These are phyloP conservation scores for Rotaria macrura DNA, from an alignment of 2,888 invertebrate species.

Conservation along the genomic window DNA sequence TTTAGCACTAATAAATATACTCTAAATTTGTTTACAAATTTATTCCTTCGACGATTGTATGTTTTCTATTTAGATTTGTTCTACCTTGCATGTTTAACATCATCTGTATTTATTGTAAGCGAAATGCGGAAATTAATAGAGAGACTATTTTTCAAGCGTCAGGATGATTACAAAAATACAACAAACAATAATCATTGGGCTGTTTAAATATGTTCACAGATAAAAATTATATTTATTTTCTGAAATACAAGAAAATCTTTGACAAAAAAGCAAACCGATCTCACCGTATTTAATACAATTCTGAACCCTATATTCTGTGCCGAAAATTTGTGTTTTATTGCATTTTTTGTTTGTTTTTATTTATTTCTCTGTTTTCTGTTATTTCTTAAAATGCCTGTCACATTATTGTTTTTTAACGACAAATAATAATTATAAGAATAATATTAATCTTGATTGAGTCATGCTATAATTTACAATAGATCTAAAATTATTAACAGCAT, in stretches of 20 bases:
- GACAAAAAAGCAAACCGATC: background rate
- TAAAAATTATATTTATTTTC: background rate
- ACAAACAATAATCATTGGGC: background rate
- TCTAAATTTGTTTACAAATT: no score
- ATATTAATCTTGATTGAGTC: background rate
- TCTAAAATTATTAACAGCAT: background rate
- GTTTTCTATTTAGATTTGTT: slow-evolving; percentile 11
- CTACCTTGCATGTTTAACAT: slow-evolving; percentile 20
- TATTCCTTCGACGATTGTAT: no score
- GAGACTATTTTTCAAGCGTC: background rate
- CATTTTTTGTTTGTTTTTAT: background rate
- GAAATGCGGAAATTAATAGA: slow-evolving; percentile 30
- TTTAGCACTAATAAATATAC: no score
- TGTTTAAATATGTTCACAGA: background rate
- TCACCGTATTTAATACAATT: background rate
- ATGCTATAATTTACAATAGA: background rate
- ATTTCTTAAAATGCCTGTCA: background rate
- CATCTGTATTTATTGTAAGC: slow-evolving; percentile 29
- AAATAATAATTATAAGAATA: background rate
- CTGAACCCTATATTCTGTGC: background rate
- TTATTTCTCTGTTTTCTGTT: background rate
- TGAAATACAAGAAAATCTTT: background rate
- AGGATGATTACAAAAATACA: background rate
- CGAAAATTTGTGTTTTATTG: background rate
- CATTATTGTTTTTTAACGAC: background rate